Percentiles rank a stretch among this genome's conserved stretches.
phyloP scores from a whole-genome alignment of 2,113 vertebrate species.

The Melierax canorus region DNA sequence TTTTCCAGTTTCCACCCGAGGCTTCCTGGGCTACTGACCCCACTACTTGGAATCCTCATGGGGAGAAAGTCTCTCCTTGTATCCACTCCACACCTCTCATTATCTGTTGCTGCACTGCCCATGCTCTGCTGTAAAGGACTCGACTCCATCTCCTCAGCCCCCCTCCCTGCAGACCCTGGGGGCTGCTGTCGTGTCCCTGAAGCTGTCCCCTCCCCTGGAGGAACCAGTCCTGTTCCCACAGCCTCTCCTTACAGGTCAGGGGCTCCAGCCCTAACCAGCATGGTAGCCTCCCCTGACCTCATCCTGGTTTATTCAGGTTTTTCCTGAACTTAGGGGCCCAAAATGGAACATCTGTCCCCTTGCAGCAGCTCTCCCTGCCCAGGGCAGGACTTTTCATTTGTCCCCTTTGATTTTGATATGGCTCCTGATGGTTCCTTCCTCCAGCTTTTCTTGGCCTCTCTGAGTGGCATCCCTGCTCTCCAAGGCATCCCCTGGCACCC shows the following conservation, averaged over 20 bases:
- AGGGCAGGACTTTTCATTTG: background rate
- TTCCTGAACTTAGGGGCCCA: background rate
- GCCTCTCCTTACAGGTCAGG: background rate
- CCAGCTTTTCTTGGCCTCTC: background rate
- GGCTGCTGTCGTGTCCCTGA: background rate
- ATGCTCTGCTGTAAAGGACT: background rate
- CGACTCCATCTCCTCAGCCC: background rate
- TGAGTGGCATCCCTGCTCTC: background rate
- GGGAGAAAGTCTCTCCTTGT: background rate
- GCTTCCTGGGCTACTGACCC: background rate
- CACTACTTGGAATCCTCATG: background rate
- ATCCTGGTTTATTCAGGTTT: background rate
- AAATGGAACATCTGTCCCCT: background rate
- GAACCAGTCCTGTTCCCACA: background rate
- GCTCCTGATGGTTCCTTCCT: background rate
- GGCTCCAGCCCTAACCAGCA: background rate
- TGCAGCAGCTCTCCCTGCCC: accelerated
- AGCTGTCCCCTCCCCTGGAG: background rate
- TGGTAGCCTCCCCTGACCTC: background rate
- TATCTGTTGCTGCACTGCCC: background rate
- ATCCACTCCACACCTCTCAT: background rate
- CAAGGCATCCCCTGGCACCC: background rate
- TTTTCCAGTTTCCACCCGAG: background rate
- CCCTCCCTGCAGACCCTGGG: accelerated
- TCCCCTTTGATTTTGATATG: background rate